Percentiles rank a stretch among this genome's conserved stretches.
phyloP scores from a whole-genome alignment of 1,140 invertebrate species.

The Drosophila baimaii region DNA sequence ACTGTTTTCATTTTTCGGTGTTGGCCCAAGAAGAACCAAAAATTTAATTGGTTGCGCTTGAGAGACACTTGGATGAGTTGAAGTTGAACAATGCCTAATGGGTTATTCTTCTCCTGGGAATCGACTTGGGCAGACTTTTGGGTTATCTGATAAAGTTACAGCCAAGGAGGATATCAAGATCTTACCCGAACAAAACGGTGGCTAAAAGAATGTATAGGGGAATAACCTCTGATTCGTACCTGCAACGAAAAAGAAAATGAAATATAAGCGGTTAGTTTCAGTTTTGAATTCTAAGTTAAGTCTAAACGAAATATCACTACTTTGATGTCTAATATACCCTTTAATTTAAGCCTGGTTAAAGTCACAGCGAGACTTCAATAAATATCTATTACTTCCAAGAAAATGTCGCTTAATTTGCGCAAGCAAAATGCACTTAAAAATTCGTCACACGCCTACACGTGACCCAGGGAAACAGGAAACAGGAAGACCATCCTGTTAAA shows the following conservation, averaged over 20 bases:
- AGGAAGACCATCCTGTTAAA: constrained; percentile 10
- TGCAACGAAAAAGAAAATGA: constrained; percentile 21
- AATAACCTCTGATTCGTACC: constrained; percentile 17
- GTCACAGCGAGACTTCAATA: background rate
- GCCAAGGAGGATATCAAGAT: constrained; percentile 33
- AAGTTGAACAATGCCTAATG: constrained; percentile 54
- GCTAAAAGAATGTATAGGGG: too few species aligned
- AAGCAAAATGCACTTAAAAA: constrained; percentile 67
- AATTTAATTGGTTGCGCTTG: constrained; percentile 80
- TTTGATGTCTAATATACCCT: background rate
- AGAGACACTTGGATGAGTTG: constrained; percentile 55
- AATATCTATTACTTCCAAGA: too few species aligned
- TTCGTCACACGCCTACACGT: constrained; percentile 71
- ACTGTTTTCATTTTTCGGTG: constrained; percentile 22
- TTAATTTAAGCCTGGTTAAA: background rate
- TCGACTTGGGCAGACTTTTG: background rate
- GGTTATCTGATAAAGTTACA: constrained; percentile 24
- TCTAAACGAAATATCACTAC: background rate
- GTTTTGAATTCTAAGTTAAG: background rate
- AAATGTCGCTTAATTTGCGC: constrained; percentile 23
- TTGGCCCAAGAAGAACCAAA: constrained; percentile 52
- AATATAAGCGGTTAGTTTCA: constrained; percentile 2
- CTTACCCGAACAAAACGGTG: constrained; percentile 16
- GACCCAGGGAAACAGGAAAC: constrained; percentile 51
- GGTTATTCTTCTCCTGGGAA: constrained; percentile 41